Conservation (phyloP, 2,888 invertebrate genomes). For the Pecten maximus region DNA sequence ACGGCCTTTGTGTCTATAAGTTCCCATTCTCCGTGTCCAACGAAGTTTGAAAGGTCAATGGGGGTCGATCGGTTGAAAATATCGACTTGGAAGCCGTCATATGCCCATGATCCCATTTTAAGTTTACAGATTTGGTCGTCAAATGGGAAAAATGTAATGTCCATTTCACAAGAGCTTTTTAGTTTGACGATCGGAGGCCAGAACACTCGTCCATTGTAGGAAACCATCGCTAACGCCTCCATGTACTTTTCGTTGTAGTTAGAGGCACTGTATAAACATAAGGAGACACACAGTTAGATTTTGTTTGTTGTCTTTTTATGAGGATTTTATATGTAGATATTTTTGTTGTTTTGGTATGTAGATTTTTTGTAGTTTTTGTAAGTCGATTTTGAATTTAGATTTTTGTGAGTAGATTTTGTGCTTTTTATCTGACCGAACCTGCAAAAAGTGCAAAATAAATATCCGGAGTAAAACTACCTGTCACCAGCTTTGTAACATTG, state of each 20-base stretch:
- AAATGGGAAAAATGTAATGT: constrained; percentile 76
- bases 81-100: constrained; percentile 79
- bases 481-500: too few relatives aligned
- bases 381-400: too few relatives aligned
- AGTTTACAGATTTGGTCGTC: constrained; percentile 73
- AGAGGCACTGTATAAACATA: constrained; percentile 62
- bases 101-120: constrained; percentile 80
- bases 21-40: constrained; percentile 81
- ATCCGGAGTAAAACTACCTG: too few relatives aligned
- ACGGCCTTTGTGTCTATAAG: constrained; percentile 74
- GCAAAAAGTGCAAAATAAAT: too few relatives aligned
- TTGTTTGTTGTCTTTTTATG: neutral
- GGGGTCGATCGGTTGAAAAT: constrained; percentile 72
- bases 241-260: constrained; percentile 83
- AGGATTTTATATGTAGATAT: too few relatives aligned
- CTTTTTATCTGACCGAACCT: too few relatives aligned
- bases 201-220: constrained; percentile 73
- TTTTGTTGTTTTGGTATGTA: too few relatives aligned
- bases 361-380: too few relatives aligned
- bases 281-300: neutral
- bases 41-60: constrained; percentile 79
- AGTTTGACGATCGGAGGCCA: constrained; percentile 81
- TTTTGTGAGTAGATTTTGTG: too few relatives aligned
- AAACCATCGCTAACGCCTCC: constrained; percentile 84
- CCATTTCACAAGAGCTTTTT: constrained; percentile 77